Evolutionary conservation across 2,113 vertebrate genomes (phyloP).

Genomic region (Shinisaurus crocodilurus): DNA sequence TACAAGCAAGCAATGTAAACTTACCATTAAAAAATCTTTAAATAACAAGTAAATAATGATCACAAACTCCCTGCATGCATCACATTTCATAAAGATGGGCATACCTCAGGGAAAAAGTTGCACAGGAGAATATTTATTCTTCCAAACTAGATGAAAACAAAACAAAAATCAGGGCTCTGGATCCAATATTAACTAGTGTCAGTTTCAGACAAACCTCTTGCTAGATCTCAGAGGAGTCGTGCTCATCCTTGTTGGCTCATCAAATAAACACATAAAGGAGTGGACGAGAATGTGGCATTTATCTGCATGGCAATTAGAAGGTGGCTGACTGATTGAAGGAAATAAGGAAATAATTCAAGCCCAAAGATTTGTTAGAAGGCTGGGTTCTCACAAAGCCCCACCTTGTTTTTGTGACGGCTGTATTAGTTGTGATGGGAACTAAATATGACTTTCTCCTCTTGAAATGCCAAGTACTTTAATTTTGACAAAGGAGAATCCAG

Average conservation of each 20-base stretch:
- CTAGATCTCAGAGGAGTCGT: slow-evolving; percentile 24
- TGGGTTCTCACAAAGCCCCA: not conserved
- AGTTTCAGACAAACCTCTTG: slow-evolving; percentile 35
- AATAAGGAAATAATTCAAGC: not conserved
- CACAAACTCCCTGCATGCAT: not conserved
- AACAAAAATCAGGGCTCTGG: slow-evolving; percentile 11
- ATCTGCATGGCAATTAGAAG: not conserved
- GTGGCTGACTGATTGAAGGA: slow-evolving; percentile 1
- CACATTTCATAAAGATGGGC: not conserved
- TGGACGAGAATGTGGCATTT: not conserved
- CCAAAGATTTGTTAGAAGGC: slow-evolving; percentile 6
- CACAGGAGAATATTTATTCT: not conserved
- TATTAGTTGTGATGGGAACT: not conserved
- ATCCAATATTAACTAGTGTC: slow-evolving; percentile 5
- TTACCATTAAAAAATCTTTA: not conserved
- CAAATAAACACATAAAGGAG: not conserved
- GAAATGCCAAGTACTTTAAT: not conserved
- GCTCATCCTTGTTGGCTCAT: slow-evolving; percentile 43
- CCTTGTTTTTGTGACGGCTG: slow-evolving; percentile 8
- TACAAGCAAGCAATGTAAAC: not conserved
- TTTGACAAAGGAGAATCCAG: not conserved
- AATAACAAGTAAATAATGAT: not conserved
- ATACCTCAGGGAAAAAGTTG: not conserved
- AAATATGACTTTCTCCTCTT: not conserved
- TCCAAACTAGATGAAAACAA: not conserved